Percentiles rank a stretch among this genome's conserved stretches.
phyloP scores from a whole-genome alignment of 2,888 invertebrate genomes.

The Tiphia femorata region DNA sequence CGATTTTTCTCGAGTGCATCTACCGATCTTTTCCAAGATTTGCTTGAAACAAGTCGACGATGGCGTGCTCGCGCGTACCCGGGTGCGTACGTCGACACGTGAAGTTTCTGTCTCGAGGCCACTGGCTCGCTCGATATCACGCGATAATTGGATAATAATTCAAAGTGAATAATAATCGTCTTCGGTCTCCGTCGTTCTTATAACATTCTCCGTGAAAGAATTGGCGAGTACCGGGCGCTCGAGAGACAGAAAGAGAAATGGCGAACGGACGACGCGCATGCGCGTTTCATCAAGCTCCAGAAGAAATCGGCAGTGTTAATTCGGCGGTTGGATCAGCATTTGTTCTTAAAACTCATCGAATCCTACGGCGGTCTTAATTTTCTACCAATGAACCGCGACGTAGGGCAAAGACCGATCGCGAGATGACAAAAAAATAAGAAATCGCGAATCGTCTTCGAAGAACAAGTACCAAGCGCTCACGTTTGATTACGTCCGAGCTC shows the following conservation, averaged over 20 bases:
- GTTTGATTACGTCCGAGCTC: conserved; percentile 4
- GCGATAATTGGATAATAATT: no score
- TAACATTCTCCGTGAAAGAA: conserved; percentile 28
- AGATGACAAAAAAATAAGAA: no score
- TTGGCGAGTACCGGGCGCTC: conserved; percentile 14
- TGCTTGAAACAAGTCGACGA: not conserved
- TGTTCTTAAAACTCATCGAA: conserved; percentile 1
- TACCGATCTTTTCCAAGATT: not conserved
- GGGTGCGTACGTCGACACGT: conserved; percentile 21
- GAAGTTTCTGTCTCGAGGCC: conserved; percentile 12
- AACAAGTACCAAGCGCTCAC: not conserved
- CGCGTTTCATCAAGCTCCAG: conserved; percentile 13
- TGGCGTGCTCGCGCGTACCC: not conserved
- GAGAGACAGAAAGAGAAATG: conserved; percentile 17
- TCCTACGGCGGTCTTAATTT: conserved; percentile 12
- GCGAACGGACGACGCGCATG: conserved; percentile 10
- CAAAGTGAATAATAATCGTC: conserved; percentile 33
- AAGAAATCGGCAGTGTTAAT: conserved; percentile 20
- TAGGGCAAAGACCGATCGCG: no score
- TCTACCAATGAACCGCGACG: no score
- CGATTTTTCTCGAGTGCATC: not conserved
- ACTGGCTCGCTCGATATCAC: conserved; percentile 18
- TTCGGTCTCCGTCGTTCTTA: not conserved
- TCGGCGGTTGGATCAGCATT: conserved; percentile 12
- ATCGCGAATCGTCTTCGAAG: not conserved